Evolutionary conservation across 30 jellyfish, hydroid and myxozoan species (phyloP), one percentile per base, ranked within the genome.

Genomic region (Pelagia noctiluca): DNA sequence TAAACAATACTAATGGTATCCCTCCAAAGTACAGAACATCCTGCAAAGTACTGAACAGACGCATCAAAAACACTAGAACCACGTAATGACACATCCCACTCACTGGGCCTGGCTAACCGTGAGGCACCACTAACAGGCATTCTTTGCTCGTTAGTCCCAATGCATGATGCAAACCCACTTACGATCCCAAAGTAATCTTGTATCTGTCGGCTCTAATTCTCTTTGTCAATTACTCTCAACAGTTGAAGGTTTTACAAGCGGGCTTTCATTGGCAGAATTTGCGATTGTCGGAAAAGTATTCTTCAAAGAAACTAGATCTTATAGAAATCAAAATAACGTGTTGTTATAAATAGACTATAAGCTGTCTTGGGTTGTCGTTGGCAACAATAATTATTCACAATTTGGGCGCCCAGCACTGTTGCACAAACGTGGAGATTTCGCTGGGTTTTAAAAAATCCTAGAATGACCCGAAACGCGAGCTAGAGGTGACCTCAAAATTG

Each of bases 321-420:
- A 66, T 75, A 67, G 83, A 80, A 80, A 46, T 80, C 53, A 79
- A 65, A 80, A 77, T 64, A 80, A 50, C 91, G 75, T 48, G 38
- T 37, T 49, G 2, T 75, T 63, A 34, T 10, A 38, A 63, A 79
- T 25, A n/a, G 89, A 47, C 31, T 82, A 79, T 30, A 79, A 79
- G 89, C 89, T 79, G 35, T 63, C 33, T 69, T 35, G 25, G 49
- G 30, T 50, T 42, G 35, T 63, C 33, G 63, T 35, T 38, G 49
- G 30, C 49, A 25, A 24, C 80, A 79, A 79, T 79, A 63, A 79
- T 62, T 79, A 79, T 79, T 79, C 82, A 79, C 13, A 64, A 16
- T 42, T 30, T 52, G 80, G 89, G 89, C 89, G 89, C 82, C 89
- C 80, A 37, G 80, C 26, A 23, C 47, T 79, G 74, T 62, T 79